Evolutionary conservation across 1,140 invertebrate genomes (phyloP), one percentile per base, ranked within the genome.

Genomic region (Proales similis): DNA sequence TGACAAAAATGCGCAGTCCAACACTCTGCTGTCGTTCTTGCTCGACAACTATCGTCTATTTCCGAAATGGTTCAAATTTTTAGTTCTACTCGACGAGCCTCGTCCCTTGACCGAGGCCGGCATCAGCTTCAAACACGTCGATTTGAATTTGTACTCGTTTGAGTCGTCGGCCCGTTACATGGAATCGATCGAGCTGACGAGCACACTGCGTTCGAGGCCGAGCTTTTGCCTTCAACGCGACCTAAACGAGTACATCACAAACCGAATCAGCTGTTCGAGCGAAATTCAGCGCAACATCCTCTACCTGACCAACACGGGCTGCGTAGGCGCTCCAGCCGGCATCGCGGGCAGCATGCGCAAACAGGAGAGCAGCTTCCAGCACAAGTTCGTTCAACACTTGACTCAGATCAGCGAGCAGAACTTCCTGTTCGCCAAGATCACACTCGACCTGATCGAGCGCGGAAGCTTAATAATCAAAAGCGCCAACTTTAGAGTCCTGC

Each of bases 401-500:
- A 80, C 89, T 6, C 76, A 82, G 39, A 73, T 92, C 20, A 85
- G 88, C 45, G 82, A 84, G 71, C 90, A 90, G 39, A 92, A 87
- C 14, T 90, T 93, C 73, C 79, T 96, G 32, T 94, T 88, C 73
- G 81, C 87, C 33, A 91, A 92, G 77, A 76, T 95, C 12, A 86
- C 87, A 3, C 77, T 97, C n/a, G 90, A 95, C 77, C 80, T 96
- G 32, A 84, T 96, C 63, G 89, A 93, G 71, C 82, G 85, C 68
- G 91, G 91, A 9, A 86, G 90, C 68, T 80, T 97, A 61, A 89
- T 93, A 7, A 83, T 91, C 29, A 93, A 93, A 77, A 91, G 88
- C 9, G 87, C 87, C 68, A 73, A 76, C 90, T 92, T 74, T 89
- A 93, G 81, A 87, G 77, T 84, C 17, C 78, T 96, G 17, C 92